Evolutionary conservation across 2,888 invertebrate species (phyloP), one percentile per base, ranked within the genome.

Genomic region (Trichopoda pennipes): DNA sequence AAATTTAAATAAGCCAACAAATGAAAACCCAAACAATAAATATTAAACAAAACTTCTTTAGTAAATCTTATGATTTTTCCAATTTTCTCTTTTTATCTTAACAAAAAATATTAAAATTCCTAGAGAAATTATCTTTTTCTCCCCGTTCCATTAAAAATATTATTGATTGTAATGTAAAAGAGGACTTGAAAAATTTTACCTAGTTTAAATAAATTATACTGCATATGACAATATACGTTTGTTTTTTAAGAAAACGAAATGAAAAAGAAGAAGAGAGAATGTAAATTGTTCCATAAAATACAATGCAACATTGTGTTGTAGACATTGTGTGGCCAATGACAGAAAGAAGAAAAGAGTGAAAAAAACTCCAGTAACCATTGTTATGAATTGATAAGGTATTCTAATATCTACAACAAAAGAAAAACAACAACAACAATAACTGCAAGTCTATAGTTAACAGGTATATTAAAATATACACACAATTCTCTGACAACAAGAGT

Each of bases 391-490:
- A 73, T 79, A 79, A 53, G 47, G 60, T 72, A 79, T 79, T 66
- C 72, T 66, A 79, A 79, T 72, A 60, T 44, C 51, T 72, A 72
- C 28, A 64, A 64, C 12, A 63, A 61, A 51, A 61, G 21, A 28
- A 44, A 4, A 55, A 28, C 44, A 58, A 55, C 47, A 61, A n/a
- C n/a, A n/a, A n/a, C n/a, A n/a, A n/a, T n/a, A n/a, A 58, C 49
- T 53, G 53, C 53, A 66, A 64, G 64, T 58, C 56, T 49, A 51
- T 35, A 58, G 78, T 66, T 79, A 73, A 79, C 78, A 79, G 78
- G 72, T 79, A 79, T 72, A 60, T 32, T 8, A 12, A 32, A 47
- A 47, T 49, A 44, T 10, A n/a, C 19, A 10, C 28, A 6, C 19
- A 69, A 47, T 23, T 12, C 14, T 47, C 3, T 17, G 23, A 53